phyloP scores from a whole-genome alignment of 1,140 invertebrate species.

The Maconellicoccus hirsutus region DNA sequence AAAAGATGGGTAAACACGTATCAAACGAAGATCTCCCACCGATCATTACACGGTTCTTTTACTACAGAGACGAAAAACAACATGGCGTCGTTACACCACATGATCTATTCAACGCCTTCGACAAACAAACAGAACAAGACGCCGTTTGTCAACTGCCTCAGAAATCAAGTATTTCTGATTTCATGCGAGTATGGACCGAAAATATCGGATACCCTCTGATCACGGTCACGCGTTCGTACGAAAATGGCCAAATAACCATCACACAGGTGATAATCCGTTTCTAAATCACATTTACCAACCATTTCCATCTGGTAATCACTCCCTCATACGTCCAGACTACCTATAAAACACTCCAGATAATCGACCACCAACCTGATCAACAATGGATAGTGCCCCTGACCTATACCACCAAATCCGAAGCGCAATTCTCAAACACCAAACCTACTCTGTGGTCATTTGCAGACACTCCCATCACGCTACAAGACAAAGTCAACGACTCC shows the following conservation, averaged over 20 bases:
- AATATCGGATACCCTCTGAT: constrained; percentile 45
- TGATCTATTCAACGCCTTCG: too few relatives aligned
- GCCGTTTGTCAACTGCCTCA: too few relatives aligned
- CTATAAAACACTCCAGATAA: constrained; percentile 33
- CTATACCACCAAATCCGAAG: background rate
- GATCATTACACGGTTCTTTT: too few relatives aligned
- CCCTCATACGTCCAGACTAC: too few relatives aligned
- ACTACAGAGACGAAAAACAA: too few relatives aligned
- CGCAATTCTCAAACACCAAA: background rate
- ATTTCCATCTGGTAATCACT: too few relatives aligned
- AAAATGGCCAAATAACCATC: background rate
- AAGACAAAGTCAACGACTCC: constrained; percentile 36
- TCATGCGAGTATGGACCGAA: constrained; percentile 40
- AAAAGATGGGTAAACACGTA: too few relatives aligned
- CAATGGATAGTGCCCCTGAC: constrained; percentile 21
- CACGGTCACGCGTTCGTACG: constrained; percentile 30
- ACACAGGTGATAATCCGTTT: background rate
- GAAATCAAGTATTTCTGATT: background rate
- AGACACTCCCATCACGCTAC: constrained; percentile 32
- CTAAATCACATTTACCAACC: too few relatives aligned
- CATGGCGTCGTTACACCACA: too few relatives aligned
- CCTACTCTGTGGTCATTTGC: background rate
- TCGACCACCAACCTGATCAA: background rate
- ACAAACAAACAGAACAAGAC: too few relatives aligned
- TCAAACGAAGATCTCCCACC: too few relatives aligned